phyloP scores from a whole-genome alignment of 2,113 vertebrate genomes.

The Procavia capensis region DNA sequence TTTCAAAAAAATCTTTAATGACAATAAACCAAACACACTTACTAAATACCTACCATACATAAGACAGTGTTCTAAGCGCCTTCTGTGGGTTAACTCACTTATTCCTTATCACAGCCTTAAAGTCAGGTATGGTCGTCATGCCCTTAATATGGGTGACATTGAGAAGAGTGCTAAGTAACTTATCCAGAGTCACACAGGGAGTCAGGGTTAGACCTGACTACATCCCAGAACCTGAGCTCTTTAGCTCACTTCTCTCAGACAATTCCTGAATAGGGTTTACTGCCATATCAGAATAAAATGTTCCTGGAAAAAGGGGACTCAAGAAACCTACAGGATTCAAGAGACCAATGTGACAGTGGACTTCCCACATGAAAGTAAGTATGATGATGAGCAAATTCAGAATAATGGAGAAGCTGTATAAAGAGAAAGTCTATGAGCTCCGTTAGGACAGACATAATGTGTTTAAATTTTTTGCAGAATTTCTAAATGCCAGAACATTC shows the following conservation, averaged over 20 bases:
- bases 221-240: not conserved
- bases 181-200: not conserved
- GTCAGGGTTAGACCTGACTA: not conserved
- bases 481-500: not conserved
- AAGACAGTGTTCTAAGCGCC: not conserved
- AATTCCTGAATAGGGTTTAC: not conserved
- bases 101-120: not conserved
- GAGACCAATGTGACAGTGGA: not conserved
- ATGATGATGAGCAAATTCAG: not conserved
- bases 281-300: not conserved
- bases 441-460: not conserved
- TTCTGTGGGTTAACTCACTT: not conserved
- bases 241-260: not conserved
- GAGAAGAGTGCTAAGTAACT: not conserved
- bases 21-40: not conserved
- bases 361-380: not conserved
- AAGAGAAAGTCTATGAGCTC: not conserved
- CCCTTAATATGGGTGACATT: not conserved
- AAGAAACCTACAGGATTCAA: not conserved
- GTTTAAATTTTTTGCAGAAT: conserved; percentile 11
- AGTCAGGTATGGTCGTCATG: not conserved
- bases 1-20: not conserved
- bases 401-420: not conserved
- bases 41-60: not conserved
- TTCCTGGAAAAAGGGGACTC: not conserved